Evolutionary conservation across 2,797 vertebrate species (phyloP), one percentile per base, ranked within the genome.

Genomic region (Sciurus carolinensis): DNA sequence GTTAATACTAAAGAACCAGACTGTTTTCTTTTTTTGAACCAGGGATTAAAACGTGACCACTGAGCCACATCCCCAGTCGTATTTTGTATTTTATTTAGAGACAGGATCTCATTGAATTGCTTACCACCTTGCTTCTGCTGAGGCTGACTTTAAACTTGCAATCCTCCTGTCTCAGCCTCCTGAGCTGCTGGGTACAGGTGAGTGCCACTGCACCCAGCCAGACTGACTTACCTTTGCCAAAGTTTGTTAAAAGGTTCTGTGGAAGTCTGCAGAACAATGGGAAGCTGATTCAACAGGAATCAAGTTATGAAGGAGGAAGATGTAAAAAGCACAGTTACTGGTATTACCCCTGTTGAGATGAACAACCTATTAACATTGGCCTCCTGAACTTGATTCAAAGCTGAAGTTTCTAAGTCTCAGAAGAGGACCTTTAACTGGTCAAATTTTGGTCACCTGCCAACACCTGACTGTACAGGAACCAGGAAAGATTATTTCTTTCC

Each of bases 361-460:
- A 79, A 33, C 18, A 59, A 44, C 33, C 47, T 80, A 17, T 26
- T 81, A 62, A 36, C 59, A 39, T 90, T 71, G 83, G 42, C 71
- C 13, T 93, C 50, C 18, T 73, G 4, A 4, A 66, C 36, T 94
- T 90, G 67, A 52, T 50, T 64, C 26, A 52, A 83, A 91, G 30
- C 3, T 80, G 30, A 5, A n/a, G n/a, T 6, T 79, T 66, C 7
- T 54, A 15, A 72, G 50, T 91, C 44, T 24, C 50, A 92, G 50
- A 20, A 91, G 18, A 84, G n/a, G 11, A 36, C 4, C 36, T 93
- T 75, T 26, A 88, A 17, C 20, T 82, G 75, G 67, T 42, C 44
- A 79, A 7, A 91, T 92, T 83, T 95, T 75, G 47, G 44, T 87
- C 30, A 64, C 26, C 22, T 94, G 39, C 9, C n/a, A 92, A 71